Evolutionary conservation across 2,797 vertebrate genomes (phyloP), one percentile per base, ranked within the genome.

Genomic region (Hyperoplus immaculatus): DNA sequence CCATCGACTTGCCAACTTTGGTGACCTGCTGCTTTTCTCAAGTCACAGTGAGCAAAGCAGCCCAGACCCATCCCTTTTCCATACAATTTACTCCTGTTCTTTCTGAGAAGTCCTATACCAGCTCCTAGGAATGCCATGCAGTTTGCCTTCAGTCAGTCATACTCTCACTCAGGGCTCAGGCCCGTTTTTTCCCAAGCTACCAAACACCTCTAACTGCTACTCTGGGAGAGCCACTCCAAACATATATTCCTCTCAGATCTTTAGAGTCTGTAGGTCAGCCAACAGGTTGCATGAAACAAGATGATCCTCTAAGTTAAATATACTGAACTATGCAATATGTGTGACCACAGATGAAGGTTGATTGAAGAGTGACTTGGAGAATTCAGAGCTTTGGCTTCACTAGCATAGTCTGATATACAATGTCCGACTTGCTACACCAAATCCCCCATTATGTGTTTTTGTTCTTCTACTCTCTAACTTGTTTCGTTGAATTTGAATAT

Each of bases 71-170:
- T 84, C 54, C 41, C 69, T 72, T 75, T 29, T 43, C 42, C 55
- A 49, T 54, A 64, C 77, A 75, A 65, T 55, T 79, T 70, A 42
- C 49, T 50, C 46, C 42, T 47, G 60, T 51, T 65, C 69, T 80
- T 83, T 61, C 65, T 82, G 46, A 84, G 70, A 51, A 68, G 4
- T 51, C 59, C 49, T 53, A 56, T 73, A 36, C 61, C 62, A 82
- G 47, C 72, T 78, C 60, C 56, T 56, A 67, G 46, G 51, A 46
- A 12, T 51, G 47, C 41, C 51, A n/a, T 68, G 72, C 11, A 41
- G 47, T 69, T 51, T 78, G 46, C 69, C 63, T 49, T 72, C 13
- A 77, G 41, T 58, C 55, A 63, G 38, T 54, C 46, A 62, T 59
- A 21, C 18, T 38, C 51, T 18, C 6, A 62, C 63, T 9, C 46